Evolutionary conservation across 2,888 invertebrate species (phyloP), one percentile per base, ranked within the genome.

Genomic region (Parapristionchus giblindavisi): DNA sequence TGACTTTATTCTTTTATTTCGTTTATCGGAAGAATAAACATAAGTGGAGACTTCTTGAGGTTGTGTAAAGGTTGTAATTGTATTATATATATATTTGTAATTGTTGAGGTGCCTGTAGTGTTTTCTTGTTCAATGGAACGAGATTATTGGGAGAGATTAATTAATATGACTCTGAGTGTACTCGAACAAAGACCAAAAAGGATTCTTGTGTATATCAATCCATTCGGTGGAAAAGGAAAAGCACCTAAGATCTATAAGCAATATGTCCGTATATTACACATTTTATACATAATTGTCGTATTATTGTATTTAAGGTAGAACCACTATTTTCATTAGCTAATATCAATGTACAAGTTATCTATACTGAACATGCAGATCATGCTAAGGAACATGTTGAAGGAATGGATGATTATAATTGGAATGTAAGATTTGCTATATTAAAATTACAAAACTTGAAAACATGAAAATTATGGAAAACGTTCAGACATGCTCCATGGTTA

Each of bases 151-250:
- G 78, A 79, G 58, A 77, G 73, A 38, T 70, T 81, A 52, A 79
- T 81, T 58, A 76, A 76, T 36, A 73, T 78, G 61, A 82, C 82
- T 14, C 61, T 82, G 36, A 51, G 43, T 48, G 65, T 75, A 71
- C 77, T 84, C 32, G 74, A 78, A 40, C 80, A 80, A 24, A 91
- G 94, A 70, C 93, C 94, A 5, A 92, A 91, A 81, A 91, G 91
- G 65, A 89, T 94, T 56, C 89, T 94, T 70, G 90, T 94, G 24
- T 94, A 94, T 89, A 91, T 94, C 2, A 94, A 94, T 89, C 94
- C 94, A 0, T 93, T 91, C 87, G 94, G 94, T 0, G 94, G 94
- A 0, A 93, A 93, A 84, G 92, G 91, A 84, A 92, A 92, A 83
- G 94, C 93, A 0, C 88, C 92, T 74, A 91, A 92, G 82, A 92